Percentiles rank a stretch among this genome's conserved stretches.
Evolutionary conservation across 2,888 invertebrate genomes (phyloP).

Genomic region (Caenorhabditis japonica): DNA sequence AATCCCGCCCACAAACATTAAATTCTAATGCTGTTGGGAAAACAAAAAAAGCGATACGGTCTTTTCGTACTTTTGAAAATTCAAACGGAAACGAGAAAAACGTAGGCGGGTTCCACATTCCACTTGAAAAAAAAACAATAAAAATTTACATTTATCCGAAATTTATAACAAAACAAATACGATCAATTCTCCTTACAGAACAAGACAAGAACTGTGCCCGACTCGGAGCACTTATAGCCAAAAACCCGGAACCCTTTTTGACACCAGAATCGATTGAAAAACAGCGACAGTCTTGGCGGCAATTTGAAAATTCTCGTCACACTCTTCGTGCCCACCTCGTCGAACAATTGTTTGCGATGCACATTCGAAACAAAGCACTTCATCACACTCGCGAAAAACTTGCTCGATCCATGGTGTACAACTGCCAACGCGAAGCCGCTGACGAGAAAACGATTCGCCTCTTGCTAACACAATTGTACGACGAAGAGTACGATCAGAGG

Average conservation of each 20-base stretch:
- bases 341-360: slow-evolving; percentile 10
- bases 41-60: no score
- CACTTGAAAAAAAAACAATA: no score
- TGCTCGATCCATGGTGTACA: slow-evolving; percentile 42
- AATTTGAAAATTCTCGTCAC: not conserved
- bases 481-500: slow-evolving; percentile 48
- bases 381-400: slow-evolving; percentile 52
- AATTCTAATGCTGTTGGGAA: no score
- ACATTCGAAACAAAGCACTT: slow-evolving; percentile 18
- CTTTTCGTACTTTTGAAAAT: no score
- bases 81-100: no score
- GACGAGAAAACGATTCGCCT: slow-evolving; percentile 43
- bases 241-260: not conserved
- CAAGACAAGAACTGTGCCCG: not conserved
- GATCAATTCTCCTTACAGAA: slow-evolving; percentile 25
- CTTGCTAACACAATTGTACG: slow-evolving; percentile 30
- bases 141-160: no score
- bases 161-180: no score
- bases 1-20: no score
- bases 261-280: slow-evolving; percentile 12
- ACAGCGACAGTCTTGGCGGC: slow-evolving; percentile 5
- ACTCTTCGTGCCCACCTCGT: slow-evolving; percentile 3
- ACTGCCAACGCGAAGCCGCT: slow-evolving; percentile 29
- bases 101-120: no score
- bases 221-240: no score